Conservation (phyloP, 2,888 invertebrate species). For the Agriotes lineatus region DNA sequence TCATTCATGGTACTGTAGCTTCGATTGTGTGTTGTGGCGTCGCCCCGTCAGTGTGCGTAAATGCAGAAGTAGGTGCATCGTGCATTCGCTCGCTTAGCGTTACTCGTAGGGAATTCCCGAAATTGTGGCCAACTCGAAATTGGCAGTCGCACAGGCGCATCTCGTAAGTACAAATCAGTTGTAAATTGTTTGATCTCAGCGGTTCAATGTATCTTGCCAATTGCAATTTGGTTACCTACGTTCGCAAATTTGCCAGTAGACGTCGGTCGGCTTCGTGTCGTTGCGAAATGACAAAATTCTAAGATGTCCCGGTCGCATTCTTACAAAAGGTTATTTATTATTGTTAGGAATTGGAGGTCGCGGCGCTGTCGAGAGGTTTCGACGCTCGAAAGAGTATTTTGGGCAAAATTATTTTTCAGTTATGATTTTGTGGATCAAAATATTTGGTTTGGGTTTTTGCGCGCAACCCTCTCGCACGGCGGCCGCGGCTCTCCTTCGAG, state of each 20-base stretch:
- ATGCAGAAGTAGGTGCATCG: constrained; percentile 40
- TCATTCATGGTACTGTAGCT: constrained; percentile 43
- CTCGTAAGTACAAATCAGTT: constrained; percentile 54
- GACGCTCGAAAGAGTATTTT: not conserved
- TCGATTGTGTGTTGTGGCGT: constrained; percentile 44
- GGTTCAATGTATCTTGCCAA: constrained; percentile 57
- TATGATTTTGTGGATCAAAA: constrained; percentile 28
- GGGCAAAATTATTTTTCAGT: constrained; percentile 25
- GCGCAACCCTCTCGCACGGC: constrained; percentile 18
- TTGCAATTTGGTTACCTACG: constrained; percentile 55
- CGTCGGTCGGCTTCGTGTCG: not conserved
- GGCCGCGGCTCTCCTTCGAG: constrained; percentile 23
- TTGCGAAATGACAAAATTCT: not conserved
- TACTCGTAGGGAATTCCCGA: constrained; percentile 4
- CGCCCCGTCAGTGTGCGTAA: constrained; percentile 41
- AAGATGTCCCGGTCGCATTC: not conserved
- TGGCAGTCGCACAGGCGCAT: constrained; percentile 16
- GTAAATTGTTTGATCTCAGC: constrained; percentile 54
- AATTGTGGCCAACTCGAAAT: constrained; percentile 24
- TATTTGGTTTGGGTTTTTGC: constrained; percentile 1
- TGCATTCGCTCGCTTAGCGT: constrained; percentile 25
- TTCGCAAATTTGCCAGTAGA: constrained; percentile 41
- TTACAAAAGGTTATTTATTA: constrained; percentile 24
- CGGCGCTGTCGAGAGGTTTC: constrained; percentile 23
- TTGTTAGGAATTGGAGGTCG: constrained; percentile 13